These are phyloP conservation scores for Drosophila conformis DNA, from an alignment of 2,888 invertebrate species.

Conservation along the genomic window DNA sequence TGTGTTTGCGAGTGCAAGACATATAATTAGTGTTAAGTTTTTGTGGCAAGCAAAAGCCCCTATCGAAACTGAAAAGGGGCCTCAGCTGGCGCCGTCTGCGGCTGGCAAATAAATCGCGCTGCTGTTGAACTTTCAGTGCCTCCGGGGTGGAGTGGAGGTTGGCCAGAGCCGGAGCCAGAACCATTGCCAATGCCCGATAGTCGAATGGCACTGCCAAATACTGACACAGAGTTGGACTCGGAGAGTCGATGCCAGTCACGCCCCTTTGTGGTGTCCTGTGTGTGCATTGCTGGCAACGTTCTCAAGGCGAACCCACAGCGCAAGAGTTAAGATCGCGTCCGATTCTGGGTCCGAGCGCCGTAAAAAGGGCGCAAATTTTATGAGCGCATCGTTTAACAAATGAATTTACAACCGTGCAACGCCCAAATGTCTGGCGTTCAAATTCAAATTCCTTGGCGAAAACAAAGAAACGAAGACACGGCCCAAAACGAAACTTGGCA, in stretches of 20 bases:
- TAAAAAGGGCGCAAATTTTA: slow-evolving; percentile 82
- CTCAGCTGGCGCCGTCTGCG: slow-evolving; percentile 75
- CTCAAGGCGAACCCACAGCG: slow-evolving; percentile 42
- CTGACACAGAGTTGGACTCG: slow-evolving; percentile 51
- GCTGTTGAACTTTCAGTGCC: slow-evolving; percentile 80
- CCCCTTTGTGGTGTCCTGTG: slow-evolving; percentile 64
- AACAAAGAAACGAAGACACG: slow-evolving; percentile 32
- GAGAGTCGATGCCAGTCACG: slow-evolving; percentile 60
- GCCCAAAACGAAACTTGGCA: slow-evolving; percentile 60
- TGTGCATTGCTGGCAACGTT: slow-evolving; percentile 52
- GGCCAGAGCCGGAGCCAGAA: slow-evolving; percentile 24
- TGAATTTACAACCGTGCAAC: slow-evolving; percentile 85
- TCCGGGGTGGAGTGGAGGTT: slow-evolving; percentile 51
- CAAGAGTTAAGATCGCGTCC: slow-evolving; percentile 35
- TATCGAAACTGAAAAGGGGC: slow-evolving; percentile 24
- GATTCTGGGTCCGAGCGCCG: slow-evolving; percentile 35
- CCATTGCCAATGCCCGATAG: slow-evolving; percentile 24
- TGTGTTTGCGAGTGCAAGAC: slow-evolving; percentile 48
- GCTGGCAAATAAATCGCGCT: slow-evolving; percentile 83
- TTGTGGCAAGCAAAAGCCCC: slow-evolving; percentile 51
- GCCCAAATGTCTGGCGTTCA: slow-evolving; percentile 85
- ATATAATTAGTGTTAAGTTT: slow-evolving; percentile 73
- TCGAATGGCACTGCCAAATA: slow-evolving; percentile 72
- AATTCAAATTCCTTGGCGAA: slow-evolving; percentile 80
- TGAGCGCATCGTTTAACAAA: slow-evolving; percentile 85